Evolutionary conservation across 2,888 invertebrate species (phyloP), one percentile per base, ranked within the genome.

Genomic region (Liopterus haemorrhoidalis): DNA sequence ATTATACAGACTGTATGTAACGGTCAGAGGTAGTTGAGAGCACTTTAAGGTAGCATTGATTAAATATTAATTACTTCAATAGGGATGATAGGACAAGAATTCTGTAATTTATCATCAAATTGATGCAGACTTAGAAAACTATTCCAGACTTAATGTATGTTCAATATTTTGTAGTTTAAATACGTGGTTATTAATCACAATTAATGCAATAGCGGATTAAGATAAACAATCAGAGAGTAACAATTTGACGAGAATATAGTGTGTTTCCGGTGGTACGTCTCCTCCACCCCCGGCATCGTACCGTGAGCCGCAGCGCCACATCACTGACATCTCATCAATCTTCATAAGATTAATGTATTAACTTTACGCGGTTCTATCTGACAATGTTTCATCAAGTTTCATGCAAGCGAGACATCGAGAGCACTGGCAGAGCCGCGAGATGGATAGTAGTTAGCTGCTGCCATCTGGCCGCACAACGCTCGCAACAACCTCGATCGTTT

Each of bases 321-420:
- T 15, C 11, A 9, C 19, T 32, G 36, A 48, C 40, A 47, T 44
- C 49, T 57, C 59, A 62, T 62, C 60, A 61, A 62, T 63, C 62
- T 61, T 62, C 57, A 52, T 57, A 57, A 61, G 61, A 63, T 61
- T 61, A 63, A 62, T 62, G 62, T 57, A 54, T 49, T 56, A 60
- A 60, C 57, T 61, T 50, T 43, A 53, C 56, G 49, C 54, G 53
- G 36, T n/a, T 20, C 41, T 19, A 18, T 25, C 33, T 57, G 58
- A 59, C 60, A 57, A 54, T 57, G 57, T 59, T 55, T 53, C 52
- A 56, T 57, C 57, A 59, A 53, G n/a, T n/a, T n/a, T n/a, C 51
- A 51, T 54, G 32, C n/a, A n/a, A 18, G 18, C 16, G 16, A 12
- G n/a, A 30, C 11, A 8, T 30, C 30, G 15, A 12, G 14, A 8